Percentiles rank a stretch among this genome's conserved stretches.
Conservation (phyloP, 2,888 invertebrate species). For the Andrena bicolor region DNA sequence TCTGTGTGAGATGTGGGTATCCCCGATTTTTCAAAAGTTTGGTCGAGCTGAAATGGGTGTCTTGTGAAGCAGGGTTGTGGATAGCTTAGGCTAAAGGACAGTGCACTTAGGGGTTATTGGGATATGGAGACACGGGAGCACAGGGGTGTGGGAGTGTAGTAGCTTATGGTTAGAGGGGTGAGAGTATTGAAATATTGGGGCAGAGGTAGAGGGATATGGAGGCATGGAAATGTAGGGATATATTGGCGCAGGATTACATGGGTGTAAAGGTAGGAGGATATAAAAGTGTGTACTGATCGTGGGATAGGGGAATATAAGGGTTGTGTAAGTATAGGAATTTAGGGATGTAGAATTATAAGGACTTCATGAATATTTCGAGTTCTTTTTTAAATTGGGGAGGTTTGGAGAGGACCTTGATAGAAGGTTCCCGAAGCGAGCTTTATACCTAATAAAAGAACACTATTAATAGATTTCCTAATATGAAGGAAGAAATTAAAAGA, state of each 20-base stretch:
- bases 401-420: too few species aligned
- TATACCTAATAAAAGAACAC: too few species aligned
- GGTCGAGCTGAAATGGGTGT: too few species aligned
- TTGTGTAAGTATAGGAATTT: background rate
- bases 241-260: background rate
- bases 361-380: background rate
- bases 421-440: too few species aligned
- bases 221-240: background rate
- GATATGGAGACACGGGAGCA: background rate
- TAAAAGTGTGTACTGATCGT: background rate
- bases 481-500: too few species aligned
- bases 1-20: too few species aligned
- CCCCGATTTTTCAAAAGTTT: too few species aligned
- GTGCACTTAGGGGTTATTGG: background rate
- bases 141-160: background rate
- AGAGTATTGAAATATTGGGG: background rate
- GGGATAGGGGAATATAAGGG: background rate
- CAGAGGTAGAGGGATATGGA: background rate
- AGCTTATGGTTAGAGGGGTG: background rate
- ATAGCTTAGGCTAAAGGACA: background rate
- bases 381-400: too few species aligned
- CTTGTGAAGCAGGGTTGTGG: too few species aligned
- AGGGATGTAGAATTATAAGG: background rate
- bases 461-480: too few species aligned
- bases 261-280: background rate